Percentiles rank a stretch among this genome's conserved stretches.
Evolutionary conservation across 2,113 vertebrate genomes (phyloP).

Genomic region (Semicossyphus pulcher): DNA sequence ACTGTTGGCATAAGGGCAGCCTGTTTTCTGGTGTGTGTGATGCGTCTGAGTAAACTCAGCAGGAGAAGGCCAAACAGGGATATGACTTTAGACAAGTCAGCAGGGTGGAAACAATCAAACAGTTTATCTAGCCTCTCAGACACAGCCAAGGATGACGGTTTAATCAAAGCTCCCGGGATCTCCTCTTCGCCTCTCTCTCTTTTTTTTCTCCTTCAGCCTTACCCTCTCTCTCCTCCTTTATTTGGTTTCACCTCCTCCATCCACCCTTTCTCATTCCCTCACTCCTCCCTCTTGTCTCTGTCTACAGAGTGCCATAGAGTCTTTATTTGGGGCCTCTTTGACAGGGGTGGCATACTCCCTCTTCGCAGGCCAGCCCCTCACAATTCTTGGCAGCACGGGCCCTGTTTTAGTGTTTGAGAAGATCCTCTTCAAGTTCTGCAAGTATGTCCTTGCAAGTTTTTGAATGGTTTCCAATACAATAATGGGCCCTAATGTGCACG

Average conservation of each 20-base stretch:
- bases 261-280: conserved; percentile 34
- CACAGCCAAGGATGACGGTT: conserved; percentile 16
- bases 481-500: too few relatives aligned
- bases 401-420: conserved; percentile 98
- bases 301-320: conserved; percentile 84
- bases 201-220: conserved; percentile 48
- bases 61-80: conserved; percentile 18
- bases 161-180: conserved; percentile 46
- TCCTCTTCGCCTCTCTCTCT: conserved; percentile 26
- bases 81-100: conserved; percentile 43
- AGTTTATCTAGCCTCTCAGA: conserved; percentile 44
- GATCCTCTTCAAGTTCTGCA: conserved; percentile 97
- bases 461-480: too few relatives aligned
- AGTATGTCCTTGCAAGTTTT: conserved; percentile 79
- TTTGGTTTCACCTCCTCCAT: conserved; percentile 20
- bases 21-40: conserved; percentile 63
- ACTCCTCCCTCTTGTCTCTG: conserved; percentile 53
- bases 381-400: conserved; percentile 96
- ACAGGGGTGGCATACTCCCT: conserved; percentile 96
- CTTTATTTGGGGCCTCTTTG: conserved; percentile 85
- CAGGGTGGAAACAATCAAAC: conserved; percentile 46
- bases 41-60: conserved; percentile 59
- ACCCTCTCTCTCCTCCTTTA: conserved; percentile 35
- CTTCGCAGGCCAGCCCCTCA: conserved; percentile 95
- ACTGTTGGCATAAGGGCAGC: conserved; percentile 51